Base-by-base conservation (phyloP, 2,797 vertebrate genomes). In the Lithobates pipiens region DNA sequence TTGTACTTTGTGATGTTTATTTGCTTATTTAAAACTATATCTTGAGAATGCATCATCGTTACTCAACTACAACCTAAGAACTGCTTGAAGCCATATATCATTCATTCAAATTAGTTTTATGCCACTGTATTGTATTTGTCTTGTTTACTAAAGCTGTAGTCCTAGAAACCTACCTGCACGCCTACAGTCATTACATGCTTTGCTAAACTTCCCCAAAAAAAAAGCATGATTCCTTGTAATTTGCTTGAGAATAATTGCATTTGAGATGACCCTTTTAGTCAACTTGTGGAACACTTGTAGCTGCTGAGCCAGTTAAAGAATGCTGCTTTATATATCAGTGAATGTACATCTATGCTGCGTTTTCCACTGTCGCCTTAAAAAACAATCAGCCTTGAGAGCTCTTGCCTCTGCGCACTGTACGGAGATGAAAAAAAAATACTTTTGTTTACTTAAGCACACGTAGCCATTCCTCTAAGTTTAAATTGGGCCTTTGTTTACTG, bases 291-390 rank as follows among this genome's bases (percentile, higher is more conserved):
- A 84, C 63, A 84, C 75, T 85, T 65, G 32, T 74, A 77, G 82
- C 74, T 76, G 63, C 46, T 83, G 54, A 76, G 65, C 21, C 73
- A n/a, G 70, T 46, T 23, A 61, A 85, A 79, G 67, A 85, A 85
- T 77, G 34, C 34, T 27, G 76, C 83, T 46, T 65, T 80, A 74
- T 63, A 73, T 73, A 67, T 79, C 36, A 65, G 25, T 80, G 44
- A 75, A 80, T 85, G 77, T 80, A 80, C 70, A 70, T 76, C 63
- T 80, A 73, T 85, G 83, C 72, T 75, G n/a, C 77, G 61, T 68
- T 81, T 76, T 85, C 84, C 78, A 80, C 42, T 32, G 29, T n/a
- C 34, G 44, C 18, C 61, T 76, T 57, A 34, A 57, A 32, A 85
- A 84, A 80, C 77, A 79, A 85, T 79, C 42, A 36, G 27, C 83